These are phyloP conservation scores for Loxodonta africana DNA, from an alignment of 2,113 vertebrate genomes.

Conservation along the genomic window DNA sequence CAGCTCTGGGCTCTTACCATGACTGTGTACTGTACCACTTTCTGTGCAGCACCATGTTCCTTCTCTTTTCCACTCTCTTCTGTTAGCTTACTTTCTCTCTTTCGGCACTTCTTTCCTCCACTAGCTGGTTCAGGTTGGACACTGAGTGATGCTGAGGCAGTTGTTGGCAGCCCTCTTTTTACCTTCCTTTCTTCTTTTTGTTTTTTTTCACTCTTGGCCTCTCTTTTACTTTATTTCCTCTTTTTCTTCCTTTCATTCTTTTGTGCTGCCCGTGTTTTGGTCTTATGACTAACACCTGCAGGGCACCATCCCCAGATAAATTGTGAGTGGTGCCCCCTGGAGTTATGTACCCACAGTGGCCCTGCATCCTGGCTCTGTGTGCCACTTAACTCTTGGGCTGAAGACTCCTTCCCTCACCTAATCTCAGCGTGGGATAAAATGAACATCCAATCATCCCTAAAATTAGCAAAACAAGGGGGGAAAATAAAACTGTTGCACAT, in stretches of 20 bases:
- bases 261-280: background rate
- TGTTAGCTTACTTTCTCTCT: background rate
- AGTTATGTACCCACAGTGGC: background rate
- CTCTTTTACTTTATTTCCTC: background rate
- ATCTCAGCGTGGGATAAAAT: background rate
- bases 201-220: background rate
- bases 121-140: background rate
- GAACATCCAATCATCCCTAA: background rate
- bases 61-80: background rate
- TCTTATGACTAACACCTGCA: background rate
- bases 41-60: fast-evolving
- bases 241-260: background rate
- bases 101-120: background rate
- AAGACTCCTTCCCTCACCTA: background rate
- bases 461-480: background rate
- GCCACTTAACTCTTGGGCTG: background rate
- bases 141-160: background rate
- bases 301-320: background rate
- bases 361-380: background rate
- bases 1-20: background rate
- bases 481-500: fast-evolving
- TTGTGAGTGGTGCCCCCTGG: background rate
- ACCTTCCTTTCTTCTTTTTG: background rate
- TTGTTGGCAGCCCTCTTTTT: background rate
- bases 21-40: background rate